A percentile compares a stretch with the other conserved stretches of the same genome.
phyloP scores from a whole-genome alignment of 37 sponge, comb jelly and placozoan genomes.

The Halichondria panicea region DNA sequence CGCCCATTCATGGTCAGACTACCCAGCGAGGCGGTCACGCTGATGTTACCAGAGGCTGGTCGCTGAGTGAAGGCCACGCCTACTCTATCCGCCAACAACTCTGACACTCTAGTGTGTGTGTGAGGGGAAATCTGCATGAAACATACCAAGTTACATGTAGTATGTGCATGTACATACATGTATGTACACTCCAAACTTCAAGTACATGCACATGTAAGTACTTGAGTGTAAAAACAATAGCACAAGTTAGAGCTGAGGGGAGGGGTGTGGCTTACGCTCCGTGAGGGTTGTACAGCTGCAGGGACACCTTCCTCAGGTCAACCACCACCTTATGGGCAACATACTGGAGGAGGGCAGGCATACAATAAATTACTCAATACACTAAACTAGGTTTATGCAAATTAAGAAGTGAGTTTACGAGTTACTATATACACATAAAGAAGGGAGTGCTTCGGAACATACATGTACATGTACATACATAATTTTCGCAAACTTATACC shows the following conservation, averaged over 20 bases:
- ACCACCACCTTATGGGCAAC: slow-evolving; percentile 53
- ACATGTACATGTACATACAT: too few species aligned
- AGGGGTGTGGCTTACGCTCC: slow-evolving; percentile 9
- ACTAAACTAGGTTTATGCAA: too few species aligned
- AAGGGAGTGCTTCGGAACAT: too few species aligned
- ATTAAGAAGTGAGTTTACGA: too few species aligned
- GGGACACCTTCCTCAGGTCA: slow-evolving; percentile 30
- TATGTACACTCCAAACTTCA: neutral
- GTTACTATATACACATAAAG: too few species aligned
- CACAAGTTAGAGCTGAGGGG: neutral
- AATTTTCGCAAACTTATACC: too few species aligned
- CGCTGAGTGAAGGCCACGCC: slow-evolving; percentile 2
- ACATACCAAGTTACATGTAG: neutral
- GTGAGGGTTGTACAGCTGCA: slow-evolving; percentile 37
- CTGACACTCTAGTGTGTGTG: neutral
- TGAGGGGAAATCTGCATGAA: neutral
- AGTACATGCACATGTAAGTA: slow-evolving; percentile 1
- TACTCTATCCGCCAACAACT: neutral
- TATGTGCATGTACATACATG: neutral
- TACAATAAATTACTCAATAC: too few species aligned
- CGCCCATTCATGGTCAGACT: slow-evolving; percentile 1
- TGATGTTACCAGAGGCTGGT: slow-evolving; percentile 23
- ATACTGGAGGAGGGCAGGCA: slow-evolving; percentile 47
- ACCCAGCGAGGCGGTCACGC: neutral
- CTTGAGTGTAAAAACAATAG: neutral